A percentile compares a stretch with the other conserved stretches of the same genome.
phyloP scores from a whole-genome alignment of 2,113 vertebrate genomes.

The Sialia sialis region DNA sequence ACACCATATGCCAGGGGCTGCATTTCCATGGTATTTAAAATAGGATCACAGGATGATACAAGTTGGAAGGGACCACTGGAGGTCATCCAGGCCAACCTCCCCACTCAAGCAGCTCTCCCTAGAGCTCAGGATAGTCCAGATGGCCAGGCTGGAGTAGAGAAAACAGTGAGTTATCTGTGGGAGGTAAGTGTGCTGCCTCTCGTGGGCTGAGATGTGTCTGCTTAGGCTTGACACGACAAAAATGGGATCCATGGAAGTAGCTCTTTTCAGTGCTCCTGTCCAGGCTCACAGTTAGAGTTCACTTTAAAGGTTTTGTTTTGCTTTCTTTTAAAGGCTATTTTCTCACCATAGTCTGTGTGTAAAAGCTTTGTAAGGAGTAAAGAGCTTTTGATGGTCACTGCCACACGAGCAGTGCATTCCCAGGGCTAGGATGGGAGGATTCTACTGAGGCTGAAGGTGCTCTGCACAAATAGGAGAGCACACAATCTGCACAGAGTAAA shows the following conservation, averaged over 20 bases:
- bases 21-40: background rate
- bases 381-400: background rate
- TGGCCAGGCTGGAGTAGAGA: background rate
- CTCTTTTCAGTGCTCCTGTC: background rate
- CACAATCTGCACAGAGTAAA: background rate
- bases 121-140: background rate
- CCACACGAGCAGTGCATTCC: fast-evolving
- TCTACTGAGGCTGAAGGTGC: too few relatives aligned
- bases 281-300: background rate
- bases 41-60: background rate
- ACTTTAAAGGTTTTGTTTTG: background rate
- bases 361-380: background rate
- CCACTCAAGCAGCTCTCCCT: background rate
- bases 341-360: background rate
- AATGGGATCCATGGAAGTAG: background rate
- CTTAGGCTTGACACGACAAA: background rate
- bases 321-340: background rate
- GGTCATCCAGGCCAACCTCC: background rate
- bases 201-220: fast-evolving
- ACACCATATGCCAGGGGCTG: background rate
- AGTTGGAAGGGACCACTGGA: background rate
- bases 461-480: background rate
- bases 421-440: background rate
- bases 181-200: background rate
- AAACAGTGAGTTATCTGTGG: background rate